Evolutionary conservation across 1,140 invertebrate species (phyloP).

Genomic region (Dryas iulia): DNA sequence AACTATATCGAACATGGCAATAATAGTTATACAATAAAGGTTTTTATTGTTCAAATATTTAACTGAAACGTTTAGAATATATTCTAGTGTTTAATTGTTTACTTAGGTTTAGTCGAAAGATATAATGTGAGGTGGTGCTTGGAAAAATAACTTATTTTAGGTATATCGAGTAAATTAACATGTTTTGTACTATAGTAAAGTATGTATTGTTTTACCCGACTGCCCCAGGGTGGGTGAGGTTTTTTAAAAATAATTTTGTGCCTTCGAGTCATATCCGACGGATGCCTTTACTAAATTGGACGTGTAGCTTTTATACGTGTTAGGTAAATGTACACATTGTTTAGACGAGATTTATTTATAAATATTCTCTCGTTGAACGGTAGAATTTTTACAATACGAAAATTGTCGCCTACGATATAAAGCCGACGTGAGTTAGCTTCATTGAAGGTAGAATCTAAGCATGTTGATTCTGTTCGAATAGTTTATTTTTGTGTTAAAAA

Average conservation of each 20-base stretch:
- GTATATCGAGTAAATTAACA: constrained; percentile 39
- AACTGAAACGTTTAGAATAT: constrained; percentile 58
- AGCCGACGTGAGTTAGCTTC: constrained; percentile 12
- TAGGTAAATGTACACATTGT: constrained; percentile 34
- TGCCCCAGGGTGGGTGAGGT: neutral
- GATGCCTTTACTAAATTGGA: constrained; percentile 51
- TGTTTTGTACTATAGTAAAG: constrained; percentile 37
- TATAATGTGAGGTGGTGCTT: constrained; percentile 63
- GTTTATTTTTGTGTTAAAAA: constrained; percentile 73
- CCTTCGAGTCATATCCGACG: constrained; percentile 73
- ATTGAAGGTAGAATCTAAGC: constrained; percentile 40
- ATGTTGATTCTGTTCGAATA: constrained; percentile 74
- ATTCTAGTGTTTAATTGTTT: constrained; percentile 46
- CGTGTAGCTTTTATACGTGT: constrained; percentile 46
- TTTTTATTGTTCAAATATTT: constrained; percentile 74
- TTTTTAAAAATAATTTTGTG: constrained; percentile 68
- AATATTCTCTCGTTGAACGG: constrained; percentile 27
- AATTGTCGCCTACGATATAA: constrained; percentile 7
- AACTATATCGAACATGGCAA: constrained; percentile 68
- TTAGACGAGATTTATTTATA: constrained; percentile 35
- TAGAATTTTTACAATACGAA: constrained; percentile 21
- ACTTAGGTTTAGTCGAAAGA: constrained; percentile 58
- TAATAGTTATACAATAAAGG: constrained; percentile 72
- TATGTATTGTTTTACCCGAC: constrained; percentile 33
- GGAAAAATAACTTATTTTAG: constrained; percentile 45